A percentile compares a stretch with the other conserved stretches of the same genome.
Evolutionary conservation across 2,888 invertebrate genomes (phyloP).

Genomic region (Scaptomyza parva): DNA sequence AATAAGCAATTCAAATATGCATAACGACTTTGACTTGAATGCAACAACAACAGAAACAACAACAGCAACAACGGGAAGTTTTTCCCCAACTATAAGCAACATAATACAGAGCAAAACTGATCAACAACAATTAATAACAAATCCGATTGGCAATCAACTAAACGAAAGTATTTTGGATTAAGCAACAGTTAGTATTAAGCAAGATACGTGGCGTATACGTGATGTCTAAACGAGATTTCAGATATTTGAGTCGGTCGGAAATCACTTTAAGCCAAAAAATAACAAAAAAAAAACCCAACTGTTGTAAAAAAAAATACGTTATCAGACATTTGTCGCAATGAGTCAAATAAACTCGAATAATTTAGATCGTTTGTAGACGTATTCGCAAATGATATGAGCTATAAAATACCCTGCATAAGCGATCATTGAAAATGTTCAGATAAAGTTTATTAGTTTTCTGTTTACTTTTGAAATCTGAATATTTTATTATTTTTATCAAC

Average conservation of each 20-base stretch:
- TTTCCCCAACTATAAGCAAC: not conserved
- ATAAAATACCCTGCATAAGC: slow-evolving; percentile 4
- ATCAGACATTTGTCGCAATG: not conserved
- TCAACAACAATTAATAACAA: not conserved
- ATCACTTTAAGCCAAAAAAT: not conserved
- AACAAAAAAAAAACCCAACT: not conserved
- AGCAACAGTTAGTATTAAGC: not conserved
- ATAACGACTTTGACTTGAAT: slow-evolving; percentile 19
- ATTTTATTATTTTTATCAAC: not conserved
- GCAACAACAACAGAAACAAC: slow-evolving; percentile 3
- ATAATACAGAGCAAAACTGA: not conserved
- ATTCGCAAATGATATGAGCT: no score
- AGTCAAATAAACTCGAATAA: no score
- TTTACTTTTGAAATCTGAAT: no score
- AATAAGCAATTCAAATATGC: slow-evolving; percentile 47
- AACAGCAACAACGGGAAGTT: not conserved
- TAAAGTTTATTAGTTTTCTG: no score
- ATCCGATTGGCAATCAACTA: not conserved
- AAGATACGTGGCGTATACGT: slow-evolving; percentile 23
- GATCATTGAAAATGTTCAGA: no score
- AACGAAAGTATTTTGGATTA: not conserved
- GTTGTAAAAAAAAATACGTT: not conserved
- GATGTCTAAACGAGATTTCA: slow-evolving; percentile 13
- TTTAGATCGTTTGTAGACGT: no score
- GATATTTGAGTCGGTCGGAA: not conserved